A percentile compares a stretch with the other conserved stretches of the same genome.
These are phyloP conservation scores for Misgurnus anguillicaudatus DNA, from an alignment of 2,113 vertebrate species.

Conservation along the genomic window DNA sequence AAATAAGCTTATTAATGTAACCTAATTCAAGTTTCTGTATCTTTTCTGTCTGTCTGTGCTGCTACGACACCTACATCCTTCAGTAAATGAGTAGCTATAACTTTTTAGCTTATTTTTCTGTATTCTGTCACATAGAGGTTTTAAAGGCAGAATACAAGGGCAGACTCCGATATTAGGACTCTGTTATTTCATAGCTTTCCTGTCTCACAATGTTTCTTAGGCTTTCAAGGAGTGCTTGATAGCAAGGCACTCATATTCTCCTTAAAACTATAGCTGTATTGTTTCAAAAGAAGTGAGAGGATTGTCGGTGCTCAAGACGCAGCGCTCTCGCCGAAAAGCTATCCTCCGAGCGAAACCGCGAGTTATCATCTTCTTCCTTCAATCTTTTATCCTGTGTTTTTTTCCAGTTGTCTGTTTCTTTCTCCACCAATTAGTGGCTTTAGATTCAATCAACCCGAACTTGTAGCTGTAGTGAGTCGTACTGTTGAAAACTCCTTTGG, in stretches of 20 bases:
- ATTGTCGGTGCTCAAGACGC: constrained; percentile 38
- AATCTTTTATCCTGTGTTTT: constrained; percentile 16
- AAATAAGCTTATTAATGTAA: neutral
- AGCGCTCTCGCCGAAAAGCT: neutral
- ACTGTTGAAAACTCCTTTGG: constrained; percentile 3
- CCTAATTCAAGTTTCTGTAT: neutral
- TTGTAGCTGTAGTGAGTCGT: constrained; percentile 43
- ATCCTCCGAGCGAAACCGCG: constrained; percentile 46
- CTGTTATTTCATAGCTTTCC: constrained; percentile 33
- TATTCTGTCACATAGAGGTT: neutral
- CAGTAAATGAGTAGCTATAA: constrained; percentile 7
- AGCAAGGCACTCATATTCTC: constrained; percentile 44
- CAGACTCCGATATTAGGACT: constrained; percentile 36
- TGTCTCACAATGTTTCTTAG: neutral
- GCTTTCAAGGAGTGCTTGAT: constrained; percentile 55
- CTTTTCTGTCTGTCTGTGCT: neutral
- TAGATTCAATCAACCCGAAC: constrained; percentile 59
- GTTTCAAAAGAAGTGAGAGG: constrained; percentile 51
- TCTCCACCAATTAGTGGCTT: constrained; percentile 59
- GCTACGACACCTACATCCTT: constrained; percentile 1
- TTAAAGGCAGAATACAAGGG: neutral
- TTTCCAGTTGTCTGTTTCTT: constrained; percentile 29
- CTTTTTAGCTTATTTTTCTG: neutral
- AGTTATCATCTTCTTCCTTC: constrained; percentile 23
- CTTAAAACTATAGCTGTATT: constrained; percentile 42